A percentile compares a stretch with the other conserved stretches of the same genome.
phyloP scores from a whole-genome alignment of 2,888 invertebrate species.

The Leucophora obtusa region DNA sequence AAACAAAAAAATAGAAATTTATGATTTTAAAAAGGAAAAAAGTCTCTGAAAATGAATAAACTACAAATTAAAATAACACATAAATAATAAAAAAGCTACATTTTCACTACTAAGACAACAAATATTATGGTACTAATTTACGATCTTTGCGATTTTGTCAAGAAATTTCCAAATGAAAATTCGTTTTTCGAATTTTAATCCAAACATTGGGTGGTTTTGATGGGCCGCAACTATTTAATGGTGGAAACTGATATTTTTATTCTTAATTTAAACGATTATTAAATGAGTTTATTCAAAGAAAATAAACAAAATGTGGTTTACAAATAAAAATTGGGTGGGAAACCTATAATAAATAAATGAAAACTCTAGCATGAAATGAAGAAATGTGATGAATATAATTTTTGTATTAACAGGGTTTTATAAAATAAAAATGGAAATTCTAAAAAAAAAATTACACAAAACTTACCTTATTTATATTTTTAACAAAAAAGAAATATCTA shows the following conservation, averaged over 20 bases:
- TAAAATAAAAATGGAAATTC: slow-evolving; percentile 18
- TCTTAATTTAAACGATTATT: slow-evolving; percentile 14
- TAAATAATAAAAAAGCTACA: slow-evolving; percentile 39
- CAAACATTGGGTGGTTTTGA: slow-evolving; percentile 67
- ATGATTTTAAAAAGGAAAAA: slow-evolving; percentile 20
- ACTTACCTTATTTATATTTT: slow-evolving; percentile 39
- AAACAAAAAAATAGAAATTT: slow-evolving; percentile 25
- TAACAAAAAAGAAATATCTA: slow-evolving; percentile 1
- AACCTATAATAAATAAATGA: neutral
- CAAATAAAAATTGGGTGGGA: neutral
- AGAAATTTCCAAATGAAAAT: slow-evolving; percentile 25
- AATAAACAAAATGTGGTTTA: neutral
- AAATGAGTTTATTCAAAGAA: slow-evolving; percentile 23
- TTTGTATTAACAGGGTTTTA: slow-evolving; percentile 13
- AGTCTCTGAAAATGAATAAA: neutral
- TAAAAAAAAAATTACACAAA: slow-evolving; percentile 32
- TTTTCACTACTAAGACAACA: slow-evolving; percentile 52
- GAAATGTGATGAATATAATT: slow-evolving; percentile 35
- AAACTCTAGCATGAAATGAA: neutral
- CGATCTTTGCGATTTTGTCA: slow-evolving; percentile 17
- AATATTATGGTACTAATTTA: slow-evolving; percentile 53
- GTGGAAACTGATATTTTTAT: slow-evolving; percentile 78
- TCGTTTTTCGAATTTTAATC: slow-evolving; percentile 13
- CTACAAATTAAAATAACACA: slow-evolving; percentile 58
- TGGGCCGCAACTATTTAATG: slow-evolving; percentile 79